Conservation (phyloP, 2,113 vertebrate species). For the Callipepla californica region DNA sequence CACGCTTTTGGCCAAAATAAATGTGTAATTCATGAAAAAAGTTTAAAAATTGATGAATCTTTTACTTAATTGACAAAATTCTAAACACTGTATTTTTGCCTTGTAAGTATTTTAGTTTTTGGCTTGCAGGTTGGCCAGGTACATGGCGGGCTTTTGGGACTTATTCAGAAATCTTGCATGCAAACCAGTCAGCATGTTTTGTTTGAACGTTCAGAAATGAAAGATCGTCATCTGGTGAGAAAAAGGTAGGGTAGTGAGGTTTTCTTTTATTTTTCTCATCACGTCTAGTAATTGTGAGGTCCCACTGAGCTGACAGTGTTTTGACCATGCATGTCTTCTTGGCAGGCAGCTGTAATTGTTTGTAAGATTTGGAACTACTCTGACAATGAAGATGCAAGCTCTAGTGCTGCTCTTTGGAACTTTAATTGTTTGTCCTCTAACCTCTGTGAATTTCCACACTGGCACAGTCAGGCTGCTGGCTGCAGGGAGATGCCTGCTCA, state of each 20-base stretch:
- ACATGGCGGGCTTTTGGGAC: constrained; percentile 90
- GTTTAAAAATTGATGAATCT: background rate
- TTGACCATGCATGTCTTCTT: background rate
- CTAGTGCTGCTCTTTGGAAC: background rate
- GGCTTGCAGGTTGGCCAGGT: constrained; percentile 87
- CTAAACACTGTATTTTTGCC: background rate
- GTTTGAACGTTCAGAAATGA: constrained; percentile 95
- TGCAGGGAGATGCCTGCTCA: background rate
- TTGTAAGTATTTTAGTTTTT: background rate
- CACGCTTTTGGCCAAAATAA: background rate
- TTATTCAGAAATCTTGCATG: constrained; percentile 90
- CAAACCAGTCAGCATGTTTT: constrained; percentile 88
- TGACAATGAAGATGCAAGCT: background rate
- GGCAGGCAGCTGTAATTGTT: background rate
- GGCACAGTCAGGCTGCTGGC: background rate
- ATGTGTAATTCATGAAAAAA: background rate
- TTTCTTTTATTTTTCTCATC: background rate
- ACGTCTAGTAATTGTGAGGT: background rate
- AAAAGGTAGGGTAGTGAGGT: constrained; percentile 81
- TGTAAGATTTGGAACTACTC: background rate
- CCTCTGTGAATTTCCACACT: background rate
- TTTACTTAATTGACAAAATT: too few relatives aligned
- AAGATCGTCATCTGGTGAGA: constrained; percentile 88
- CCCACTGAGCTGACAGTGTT: background rate
- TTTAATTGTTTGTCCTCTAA: background rate